Base-by-base conservation (phyloP, 2,113 vertebrate species). In the Callochromis pleurospilus region DNA sequence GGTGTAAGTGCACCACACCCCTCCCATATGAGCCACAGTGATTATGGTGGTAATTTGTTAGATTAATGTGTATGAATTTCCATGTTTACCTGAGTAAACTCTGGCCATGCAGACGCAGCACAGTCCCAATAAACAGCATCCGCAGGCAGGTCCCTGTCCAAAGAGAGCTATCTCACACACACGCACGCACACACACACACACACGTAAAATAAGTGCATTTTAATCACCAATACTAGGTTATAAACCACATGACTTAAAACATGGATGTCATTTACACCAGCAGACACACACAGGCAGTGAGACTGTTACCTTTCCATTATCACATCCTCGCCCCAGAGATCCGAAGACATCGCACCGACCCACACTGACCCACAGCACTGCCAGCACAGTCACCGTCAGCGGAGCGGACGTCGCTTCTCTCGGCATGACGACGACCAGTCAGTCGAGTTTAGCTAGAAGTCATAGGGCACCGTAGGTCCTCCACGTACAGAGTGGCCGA, bases 261-360 rank as follows among this genome's bases (percentile, higher is more conserved):
- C 7, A 3, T 13, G 29, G 10, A 13, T 58, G 2, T 21, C 8
- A 80, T 17, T 56, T 11, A 82, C 79, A 80, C 24, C 10, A 19
- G n/a, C 13, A 36, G 8, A 24, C 45, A 29, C 42, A 77, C 24
- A 17, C 62, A 38, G 24, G 6, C 5, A 10, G 24, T 33, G 7
- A 49, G 3, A 10, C 1, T 2, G 31, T 7, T 75, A 95, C 94
- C 93, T 94, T 95, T n/a, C 94, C 93, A 14, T 84, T 92, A 79
- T 95, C 95, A n/a, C 94, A 95, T 12, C 62, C 79, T 3, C 81
- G 40, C 7, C 55, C 54, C 29, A 9, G 45, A 31, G 87, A 24
- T 17, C 11, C 81, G 56, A 88, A 47, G 7, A 24, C 58, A 2
- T 9, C 14, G 53, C 75, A 88, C 21, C 82, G 88, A 13, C 65